Evolutionary conservation across 2,797 vertebrate species (phyloP), one percentile per base, ranked within the genome.

Genomic region (Liasis olivaceus): DNA sequence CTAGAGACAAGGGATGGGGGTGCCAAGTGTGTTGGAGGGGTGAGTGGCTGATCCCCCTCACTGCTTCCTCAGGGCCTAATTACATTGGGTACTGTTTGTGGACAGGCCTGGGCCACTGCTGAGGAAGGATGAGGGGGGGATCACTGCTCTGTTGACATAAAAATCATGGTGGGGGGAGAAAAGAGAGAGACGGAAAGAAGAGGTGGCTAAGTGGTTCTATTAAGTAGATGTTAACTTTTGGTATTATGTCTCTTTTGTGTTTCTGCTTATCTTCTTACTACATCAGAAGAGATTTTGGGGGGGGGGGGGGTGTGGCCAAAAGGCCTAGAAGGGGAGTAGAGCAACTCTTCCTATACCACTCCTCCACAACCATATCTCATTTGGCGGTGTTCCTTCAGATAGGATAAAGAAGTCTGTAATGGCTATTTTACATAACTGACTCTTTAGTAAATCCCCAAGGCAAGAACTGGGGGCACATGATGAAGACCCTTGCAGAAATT

Each of bases 251-350:
- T 69, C 31, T 47, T 51, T 51, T 17, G 15, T 42, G 0, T 28
- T 90, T n/a, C 81, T 90, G 85, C 24, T 90, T 88, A n/a, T 54
- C 24, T 93, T 93, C 17, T 28, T 87, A 12, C 7, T 31, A 9
- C 77, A 66, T 24, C n/a, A 22, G 42, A 31, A 69, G 26, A 87
- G 12, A 22, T 17, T 22, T 28, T 47, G n/a, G n/a, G n/a, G 14
- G 13, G 20, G 12, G 22, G 2, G 15, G 8, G 12, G 6, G 54
- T 54, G 12, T 62, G 59, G 17, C 4, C 13, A 22, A 69, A 28
- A 56, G 60, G 5, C 17, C 31, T 89, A 11, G 47, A 56, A 56
- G 51, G 6, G 11, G 56, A 66, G 36, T 26, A 89, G 60, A 28
- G 20, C 24, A 42, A 17, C 22, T 12, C 63, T 89, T 85, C 28